Conservation (phyloP, 2,888 invertebrate species). For the Aspidapion aeneum region DNA sequence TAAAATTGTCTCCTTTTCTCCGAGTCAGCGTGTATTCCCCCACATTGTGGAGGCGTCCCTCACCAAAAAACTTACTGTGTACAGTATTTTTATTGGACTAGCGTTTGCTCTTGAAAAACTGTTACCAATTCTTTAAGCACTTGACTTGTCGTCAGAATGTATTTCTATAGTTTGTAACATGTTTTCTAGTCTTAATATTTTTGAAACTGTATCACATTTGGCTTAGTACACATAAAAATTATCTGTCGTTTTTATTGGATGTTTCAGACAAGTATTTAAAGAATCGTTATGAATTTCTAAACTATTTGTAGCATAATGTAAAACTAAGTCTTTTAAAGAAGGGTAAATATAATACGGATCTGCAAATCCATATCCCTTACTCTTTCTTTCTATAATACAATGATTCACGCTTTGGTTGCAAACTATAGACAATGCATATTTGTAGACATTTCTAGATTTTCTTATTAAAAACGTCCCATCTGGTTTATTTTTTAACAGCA, state of each 20-base stretch:
- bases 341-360: conserved; percentile 93
- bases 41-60: conserved; percentile 94
- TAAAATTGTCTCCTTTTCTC: conserved; percentile 87
- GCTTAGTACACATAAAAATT: no score
- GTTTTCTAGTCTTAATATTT: no score
- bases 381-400: conserved; percentile 87
- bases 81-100: no score
- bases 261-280: conserved; percentile 75
- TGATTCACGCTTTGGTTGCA: conserved; percentile 85
- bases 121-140: no score
- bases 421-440: conserved; percentile 86
- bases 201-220: no score
- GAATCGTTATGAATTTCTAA: conserved; percentile 93
- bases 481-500: conserved; percentile 65
- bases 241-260: conserved; percentile 65
- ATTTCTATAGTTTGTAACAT: no score
- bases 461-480: conserved; percentile 95
- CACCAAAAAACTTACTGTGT: conserved; percentile 92
- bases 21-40: conserved; percentile 96
- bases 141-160: no score
- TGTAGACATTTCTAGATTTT: conserved; percentile 65
- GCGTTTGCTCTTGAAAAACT: no score
- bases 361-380: conserved; percentile 88
- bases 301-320: conserved; percentile 90
- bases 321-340: conserved; percentile 83